A percentile compares a stretch with the other conserved stretches of the same genome.
phyloP scores from a whole-genome alignment of 2,113 vertebrate genomes.

The Eubucco bourcierii region DNA sequence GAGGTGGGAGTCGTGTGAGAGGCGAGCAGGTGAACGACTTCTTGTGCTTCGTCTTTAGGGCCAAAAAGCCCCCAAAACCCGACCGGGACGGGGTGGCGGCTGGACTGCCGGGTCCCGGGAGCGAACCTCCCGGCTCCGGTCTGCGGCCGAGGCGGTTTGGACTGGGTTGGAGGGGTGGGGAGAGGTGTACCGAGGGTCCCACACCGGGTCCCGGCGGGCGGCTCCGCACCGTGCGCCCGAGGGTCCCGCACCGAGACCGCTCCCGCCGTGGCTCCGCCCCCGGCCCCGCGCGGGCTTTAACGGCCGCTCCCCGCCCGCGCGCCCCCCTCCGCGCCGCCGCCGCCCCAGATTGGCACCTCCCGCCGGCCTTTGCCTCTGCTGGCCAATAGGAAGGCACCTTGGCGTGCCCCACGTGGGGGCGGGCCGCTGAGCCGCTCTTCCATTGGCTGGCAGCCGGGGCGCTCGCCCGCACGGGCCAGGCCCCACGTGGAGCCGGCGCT shows the following conservation, averaged over 20 bases:
- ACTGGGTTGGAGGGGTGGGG: neutral
- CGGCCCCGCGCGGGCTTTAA: neutral
- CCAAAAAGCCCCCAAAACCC: neutral
- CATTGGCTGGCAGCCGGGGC: constrained; percentile 47
- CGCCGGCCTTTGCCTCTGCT: neutral
- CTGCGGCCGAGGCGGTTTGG: neutral
- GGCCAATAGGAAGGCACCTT: neutral
- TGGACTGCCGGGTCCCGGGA: neutral
- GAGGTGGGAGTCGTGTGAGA: too few species aligned
- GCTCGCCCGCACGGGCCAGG: constrained; percentile 53
- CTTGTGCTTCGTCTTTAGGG: neutral
- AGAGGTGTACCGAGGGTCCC: too few species aligned
- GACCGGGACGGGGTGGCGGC: neutral
- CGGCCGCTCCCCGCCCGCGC: neutral
- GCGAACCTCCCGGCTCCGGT: neutral
- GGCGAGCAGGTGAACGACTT: neutral
- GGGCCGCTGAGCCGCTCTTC: neutral
- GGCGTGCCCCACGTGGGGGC: constrained; percentile 8
- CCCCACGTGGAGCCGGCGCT: constrained; percentile 71
- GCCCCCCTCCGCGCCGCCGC: neutral
- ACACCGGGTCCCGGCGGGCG: neutral
- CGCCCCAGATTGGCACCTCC: constrained; percentile 47
- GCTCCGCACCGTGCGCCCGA: too few species aligned
- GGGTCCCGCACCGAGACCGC: neutral
- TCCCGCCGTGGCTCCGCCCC: neutral